Conservation (phyloP, 2,797 vertebrate genomes). For the Gobio occitaniae region DNA sequence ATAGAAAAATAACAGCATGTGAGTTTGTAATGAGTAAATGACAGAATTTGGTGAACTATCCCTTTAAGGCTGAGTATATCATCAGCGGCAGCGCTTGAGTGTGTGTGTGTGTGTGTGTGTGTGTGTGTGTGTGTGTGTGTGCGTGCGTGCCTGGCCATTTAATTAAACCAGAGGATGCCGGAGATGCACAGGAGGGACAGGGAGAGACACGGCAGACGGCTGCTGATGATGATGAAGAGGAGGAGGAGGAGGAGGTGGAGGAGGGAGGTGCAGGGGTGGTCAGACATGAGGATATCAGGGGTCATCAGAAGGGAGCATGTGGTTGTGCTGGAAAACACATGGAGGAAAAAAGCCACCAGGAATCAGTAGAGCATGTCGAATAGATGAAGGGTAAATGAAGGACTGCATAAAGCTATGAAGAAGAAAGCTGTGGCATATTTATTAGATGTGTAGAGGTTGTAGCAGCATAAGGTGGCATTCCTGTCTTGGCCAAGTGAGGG, state of each 20-base stretch:
- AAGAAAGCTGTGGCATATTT: conserved; percentile 14
- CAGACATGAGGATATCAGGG: conserved; percentile 68
- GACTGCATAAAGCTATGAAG: conserved; percentile 17
- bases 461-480: conserved; percentile 1
- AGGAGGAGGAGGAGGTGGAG: background rate
- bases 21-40: background rate
- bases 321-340: conserved; percentile 10
- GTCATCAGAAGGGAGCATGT: conserved; percentile 61
- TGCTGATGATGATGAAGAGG: background rate
- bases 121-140: conserved; percentile 23
- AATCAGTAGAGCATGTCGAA: conserved; percentile 58
- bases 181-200: background rate
- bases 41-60: conserved; percentile 34
- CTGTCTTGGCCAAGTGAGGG: conserved; percentile 2
- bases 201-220: background rate
- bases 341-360: conserved; percentile 9
- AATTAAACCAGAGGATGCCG: conserved; percentile 73
- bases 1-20: background rate
- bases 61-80: conserved; percentile 56
- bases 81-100: conserved; percentile 12
- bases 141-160: conserved; percentile 65
- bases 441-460: background rate
- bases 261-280: background rate
- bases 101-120: conserved; percentile 6
- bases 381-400: conserved; percentile 73